phyloP scores from a whole-genome alignment of 2,797 vertebrate genomes.

The Cacajao melanocephalus region DNA sequence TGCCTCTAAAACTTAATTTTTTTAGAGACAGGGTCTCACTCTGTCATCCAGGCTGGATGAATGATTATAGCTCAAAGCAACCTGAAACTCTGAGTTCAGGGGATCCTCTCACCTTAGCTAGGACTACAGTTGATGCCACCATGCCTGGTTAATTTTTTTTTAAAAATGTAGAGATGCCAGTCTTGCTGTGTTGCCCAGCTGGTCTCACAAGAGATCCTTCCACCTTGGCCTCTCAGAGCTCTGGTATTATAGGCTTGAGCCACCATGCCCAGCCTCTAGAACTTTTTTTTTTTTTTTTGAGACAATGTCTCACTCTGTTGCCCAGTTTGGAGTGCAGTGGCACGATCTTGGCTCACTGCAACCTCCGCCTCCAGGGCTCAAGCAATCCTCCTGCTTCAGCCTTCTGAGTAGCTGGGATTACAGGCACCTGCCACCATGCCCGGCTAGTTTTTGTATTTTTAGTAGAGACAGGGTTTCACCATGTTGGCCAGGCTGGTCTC shows the following conservation, averaged over 20 bases:
- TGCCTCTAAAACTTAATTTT: neutral
- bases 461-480: too few species aligned
- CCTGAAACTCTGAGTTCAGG: too few species aligned
- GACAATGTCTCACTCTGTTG: neutral
- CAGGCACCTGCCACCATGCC: too few species aligned
- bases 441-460: too few species aligned
- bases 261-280: neutral
- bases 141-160: too few species aligned
- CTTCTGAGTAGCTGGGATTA: too few species aligned
- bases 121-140: neutral
- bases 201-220: neutral
- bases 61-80: too few species aligned
- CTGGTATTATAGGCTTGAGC: too few species aligned
- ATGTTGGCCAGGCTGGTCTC: neutral
- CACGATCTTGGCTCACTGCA: neutral
- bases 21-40: neutral
- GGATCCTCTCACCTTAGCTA: neutral
- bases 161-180: neutral
- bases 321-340: neutral
- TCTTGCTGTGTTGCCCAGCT: neutral
- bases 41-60: neutral
- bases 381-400: neutral
- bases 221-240: too few species aligned
- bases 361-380: neutral
- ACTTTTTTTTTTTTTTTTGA: neutral